Evolutionary conservation across 2,888 invertebrate species (phyloP).

Genomic region (Petrolisthes cinctipes): DNA sequence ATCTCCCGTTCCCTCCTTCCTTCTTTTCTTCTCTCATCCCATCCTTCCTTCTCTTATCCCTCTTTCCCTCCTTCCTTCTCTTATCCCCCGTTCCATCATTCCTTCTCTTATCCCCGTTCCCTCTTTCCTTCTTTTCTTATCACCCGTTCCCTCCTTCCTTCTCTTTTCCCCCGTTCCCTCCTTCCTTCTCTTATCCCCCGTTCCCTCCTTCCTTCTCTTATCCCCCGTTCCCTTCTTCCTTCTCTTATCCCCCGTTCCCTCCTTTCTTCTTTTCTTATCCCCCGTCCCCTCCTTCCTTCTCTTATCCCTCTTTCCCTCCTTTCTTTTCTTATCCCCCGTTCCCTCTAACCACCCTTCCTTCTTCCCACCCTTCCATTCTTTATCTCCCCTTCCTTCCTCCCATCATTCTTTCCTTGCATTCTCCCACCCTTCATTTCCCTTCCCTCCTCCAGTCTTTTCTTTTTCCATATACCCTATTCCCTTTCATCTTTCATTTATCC

Average conservation of each 20-base stretch:
- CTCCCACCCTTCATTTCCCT: no score
- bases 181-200: no score
- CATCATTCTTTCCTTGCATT: not conserved
- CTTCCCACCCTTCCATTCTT: no score
- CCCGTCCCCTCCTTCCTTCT: not conserved
- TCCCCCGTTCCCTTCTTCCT: no score
- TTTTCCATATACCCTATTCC: no score
- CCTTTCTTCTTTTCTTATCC: not conserved
- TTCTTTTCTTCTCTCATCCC: not conserved
- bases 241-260: not conserved
- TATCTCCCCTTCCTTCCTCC: not conserved
- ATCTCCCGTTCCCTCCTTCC: not conserved
- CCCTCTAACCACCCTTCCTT: no score
- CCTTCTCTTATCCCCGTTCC: not conserved
- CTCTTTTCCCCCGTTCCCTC: not conserved
- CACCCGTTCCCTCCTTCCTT: no score
- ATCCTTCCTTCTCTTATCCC: not conserved
- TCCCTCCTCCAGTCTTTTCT: no score
- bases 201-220: not conserved
- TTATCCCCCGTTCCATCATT: not conserved
- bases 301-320: not conserved
- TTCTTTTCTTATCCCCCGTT: no score
- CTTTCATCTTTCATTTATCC: no score
- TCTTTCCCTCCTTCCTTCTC: not conserved
- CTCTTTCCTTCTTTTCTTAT: no score